Base-by-base conservation (phyloP, 2,888 invertebrate genomes). In the Campopleginae sp. region DNA sequence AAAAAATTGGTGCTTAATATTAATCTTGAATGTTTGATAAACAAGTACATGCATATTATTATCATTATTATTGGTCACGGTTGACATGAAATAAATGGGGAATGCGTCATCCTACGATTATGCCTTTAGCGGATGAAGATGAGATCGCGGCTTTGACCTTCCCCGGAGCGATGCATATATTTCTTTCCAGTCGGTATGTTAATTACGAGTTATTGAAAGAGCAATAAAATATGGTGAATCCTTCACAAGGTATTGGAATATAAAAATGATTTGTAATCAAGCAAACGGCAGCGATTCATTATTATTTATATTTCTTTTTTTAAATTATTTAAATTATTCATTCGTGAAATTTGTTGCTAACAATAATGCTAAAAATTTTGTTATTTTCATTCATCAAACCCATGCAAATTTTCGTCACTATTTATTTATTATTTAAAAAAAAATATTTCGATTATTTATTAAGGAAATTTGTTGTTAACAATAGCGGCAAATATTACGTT, bases 101-200 rank as follows among this genome's bases (percentile, higher is more conserved):
- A 23, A 79, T 79, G 79, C 79, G 83, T 83, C 83, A 79, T 78
- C 14, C 42, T 19, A 79, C 46, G 74, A 70, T 70, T 74, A 61
- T 83, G 74, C 61, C 79, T 48, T 74, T 70, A 42, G 51, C 68
- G 79, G 38, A 79, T 72, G 74, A 79, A 70, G 79, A 83, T 79
- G 74, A 75, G 70, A 79, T n/a, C 27, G 63, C 14, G 17, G 14
- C 46, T 12, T 48, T 38, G 82, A 66, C 82, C 79, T 83, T 79
- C 74, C 74, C 27, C 42, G 44, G 5, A 61, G 61, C 48, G 19
- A n/a, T 75, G 46, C 74, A 75, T 46, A 75, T 46, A 58, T 65
- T 72, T 51, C 72, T 63, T 66, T 51, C 38, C 74, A 58, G n/a
- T 19, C 54, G 14, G 5, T 38, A 42, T 72, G 38, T 66, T 54